Percentiles rank a stretch among this genome's conserved stretches.
Conservation (phyloP, 2,888 invertebrate genomes). For the Limenitis arthemis region DNA sequence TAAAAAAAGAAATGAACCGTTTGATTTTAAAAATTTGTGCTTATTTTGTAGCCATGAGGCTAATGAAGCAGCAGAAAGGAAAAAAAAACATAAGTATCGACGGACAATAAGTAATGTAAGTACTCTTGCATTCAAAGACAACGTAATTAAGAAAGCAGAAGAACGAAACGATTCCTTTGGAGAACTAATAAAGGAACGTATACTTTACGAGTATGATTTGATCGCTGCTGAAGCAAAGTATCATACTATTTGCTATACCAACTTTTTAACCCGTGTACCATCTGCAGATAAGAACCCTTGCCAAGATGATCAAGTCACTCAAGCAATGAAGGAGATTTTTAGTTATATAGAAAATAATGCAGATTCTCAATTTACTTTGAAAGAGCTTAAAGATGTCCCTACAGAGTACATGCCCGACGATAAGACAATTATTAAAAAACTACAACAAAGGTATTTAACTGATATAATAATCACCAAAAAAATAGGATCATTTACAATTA, state of each 20-base stretch:
- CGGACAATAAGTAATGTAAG: conserved; percentile 34
- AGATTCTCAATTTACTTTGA: conserved; percentile 42
- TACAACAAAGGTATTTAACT: conserved; percentile 34
- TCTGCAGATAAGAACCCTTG: conserved; percentile 32
- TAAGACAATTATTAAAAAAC: conserved; percentile 33
- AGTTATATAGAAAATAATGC: conserved; percentile 39
- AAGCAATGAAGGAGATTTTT: conserved; percentile 41
- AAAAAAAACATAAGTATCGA: conserved; percentile 32
- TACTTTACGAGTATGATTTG: conserved; percentile 32
- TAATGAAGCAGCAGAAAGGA: conserved; percentile 36
- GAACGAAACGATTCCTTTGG: conserved; percentile 35
- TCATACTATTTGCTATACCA: conserved; percentile 37
- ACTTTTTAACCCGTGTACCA: conserved; percentile 34
- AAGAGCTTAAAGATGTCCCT: conserved; percentile 36
- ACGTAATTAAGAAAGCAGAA: conserved; percentile 37
- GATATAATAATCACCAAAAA: conserved; percentile 32
- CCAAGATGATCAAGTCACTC: conserved; percentile 37
- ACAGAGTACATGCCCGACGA: conserved; percentile 36
- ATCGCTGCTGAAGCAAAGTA: conserved; percentile 37
- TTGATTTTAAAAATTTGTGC: conserved; percentile 33
- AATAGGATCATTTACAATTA: conserved; percentile 35
- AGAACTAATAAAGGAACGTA: conserved; percentile 33
- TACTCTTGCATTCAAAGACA: conserved; percentile 38
- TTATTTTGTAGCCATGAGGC: conserved; percentile 40
- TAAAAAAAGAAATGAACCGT: conserved; percentile 28